These are phyloP conservation scores for Elmis aenea DNA, from an alignment of 2,888 invertebrate species.

Conservation along the genomic window DNA sequence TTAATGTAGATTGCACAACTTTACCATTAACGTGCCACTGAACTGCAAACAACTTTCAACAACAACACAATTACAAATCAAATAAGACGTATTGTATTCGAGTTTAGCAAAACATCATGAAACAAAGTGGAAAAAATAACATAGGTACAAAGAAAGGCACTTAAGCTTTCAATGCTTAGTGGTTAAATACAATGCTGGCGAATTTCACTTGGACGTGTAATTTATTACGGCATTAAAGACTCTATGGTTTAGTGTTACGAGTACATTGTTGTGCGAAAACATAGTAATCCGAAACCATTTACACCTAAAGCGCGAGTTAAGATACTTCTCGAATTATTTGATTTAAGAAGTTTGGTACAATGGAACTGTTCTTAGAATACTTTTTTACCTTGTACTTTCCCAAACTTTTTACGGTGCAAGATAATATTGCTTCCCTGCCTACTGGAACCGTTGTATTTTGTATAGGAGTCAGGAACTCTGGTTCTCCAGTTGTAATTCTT, in stretches of 20 bases:
- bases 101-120: conserved; percentile 6
- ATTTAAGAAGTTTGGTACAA: not conserved
- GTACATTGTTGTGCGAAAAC: too few relatives aligned
- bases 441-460: conserved; percentile 60
- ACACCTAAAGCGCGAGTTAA: too few relatives aligned
- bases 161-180: conserved; percentile 6
- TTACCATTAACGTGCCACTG: too few relatives aligned
- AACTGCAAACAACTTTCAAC: too few relatives aligned
- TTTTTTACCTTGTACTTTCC: conserved; percentile 60
- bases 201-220: conserved; percentile 5
- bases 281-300: too few relatives aligned
- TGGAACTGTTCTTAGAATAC: not conserved
- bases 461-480: conserved; percentile 57
- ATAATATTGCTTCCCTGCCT: conserved; percentile 58
- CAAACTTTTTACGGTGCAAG: conserved; percentile 59
- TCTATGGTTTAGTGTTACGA: too few relatives aligned
- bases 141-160: conserved; percentile 13
- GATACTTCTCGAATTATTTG: too few relatives aligned
- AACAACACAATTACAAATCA: too few relatives aligned
- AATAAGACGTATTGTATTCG: too few relatives aligned
- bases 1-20: too few relatives aligned
- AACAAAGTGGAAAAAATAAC: too few relatives aligned
- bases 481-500: conserved; percentile 53
- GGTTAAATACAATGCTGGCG: conserved; percentile 4
- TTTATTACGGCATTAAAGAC: conserved; percentile 3